A percentile compares a stretch with the other conserved stretches of the same genome.
Conservation (phyloP, 92 coral and sea anemone genomes). For the Epizoanthus scotinus region DNA sequence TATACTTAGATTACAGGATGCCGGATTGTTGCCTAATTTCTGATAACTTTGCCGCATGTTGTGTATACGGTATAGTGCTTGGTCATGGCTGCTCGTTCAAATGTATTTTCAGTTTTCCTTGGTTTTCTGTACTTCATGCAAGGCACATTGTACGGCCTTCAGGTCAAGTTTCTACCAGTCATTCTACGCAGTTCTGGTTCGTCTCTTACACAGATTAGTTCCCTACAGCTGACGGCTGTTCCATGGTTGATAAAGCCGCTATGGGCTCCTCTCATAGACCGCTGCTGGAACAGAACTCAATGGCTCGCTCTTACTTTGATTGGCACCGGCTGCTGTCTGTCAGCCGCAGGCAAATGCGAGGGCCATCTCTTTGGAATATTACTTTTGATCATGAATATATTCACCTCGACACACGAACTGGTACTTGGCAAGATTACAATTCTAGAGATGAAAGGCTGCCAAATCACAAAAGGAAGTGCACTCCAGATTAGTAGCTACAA, state of each 20-base stretch:
- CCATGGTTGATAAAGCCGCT: conserved; percentile 92
- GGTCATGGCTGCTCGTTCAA: conserved; percentile 17
- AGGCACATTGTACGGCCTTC: conserved; percentile 92
- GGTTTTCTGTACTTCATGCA: conserved; percentile 77
- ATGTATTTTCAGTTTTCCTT: conserved; percentile 30
- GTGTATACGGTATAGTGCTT: not conserved
- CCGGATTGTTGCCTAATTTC: conserved; percentile 3
- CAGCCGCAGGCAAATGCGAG: conserved; percentile 35
- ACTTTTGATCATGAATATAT: conserved; percentile 57
- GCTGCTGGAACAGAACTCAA: conserved; percentile 44
- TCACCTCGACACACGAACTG: conserved; percentile 79
- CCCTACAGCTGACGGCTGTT: conserved; percentile 70
- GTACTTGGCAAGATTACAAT: conserved; percentile 72
- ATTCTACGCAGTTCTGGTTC: conserved; percentile 68
- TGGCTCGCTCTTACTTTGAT: conserved; percentile 65
- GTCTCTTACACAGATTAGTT: conserved; percentile 72
- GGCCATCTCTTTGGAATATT: conserved; percentile 25
- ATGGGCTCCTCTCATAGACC: conserved; percentile 90
- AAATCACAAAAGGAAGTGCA: conserved; percentile 59
- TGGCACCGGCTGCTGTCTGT: conserved; percentile 65
- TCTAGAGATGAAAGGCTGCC: conserved; percentile 23
- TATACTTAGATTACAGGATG: not conserved
- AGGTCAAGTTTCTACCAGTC: conserved; percentile 82
- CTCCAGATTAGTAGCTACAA: conserved; percentile 86
- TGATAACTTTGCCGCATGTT: not conserved